A percentile compares a stretch with the other conserved stretches of the same genome.
These are phyloP conservation scores for Cylindroiulus punctatus DNA, from an alignment of 2,888 invertebrate genomes.

Conservation along the genomic window DNA sequence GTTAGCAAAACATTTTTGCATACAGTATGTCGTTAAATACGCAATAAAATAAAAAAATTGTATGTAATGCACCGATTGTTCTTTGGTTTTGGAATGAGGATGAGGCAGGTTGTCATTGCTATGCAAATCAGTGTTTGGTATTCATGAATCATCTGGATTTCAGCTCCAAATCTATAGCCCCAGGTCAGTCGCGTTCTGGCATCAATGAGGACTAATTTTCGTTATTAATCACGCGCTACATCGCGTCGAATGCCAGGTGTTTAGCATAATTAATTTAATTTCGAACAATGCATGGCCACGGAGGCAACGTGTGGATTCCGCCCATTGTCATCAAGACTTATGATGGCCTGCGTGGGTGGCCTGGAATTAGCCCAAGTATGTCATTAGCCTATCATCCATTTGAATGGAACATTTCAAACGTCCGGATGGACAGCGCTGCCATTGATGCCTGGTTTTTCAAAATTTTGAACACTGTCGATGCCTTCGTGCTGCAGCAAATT, in stretches of 20 bases:
- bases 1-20: no score
- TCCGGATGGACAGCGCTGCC: neutral
- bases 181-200: neutral
- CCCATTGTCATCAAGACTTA: neutral
- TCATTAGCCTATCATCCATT: slow-evolving; percentile 12
- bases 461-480: neutral
- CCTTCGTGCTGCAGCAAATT: neutral
- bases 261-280: neutral
- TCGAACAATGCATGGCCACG: neutral
- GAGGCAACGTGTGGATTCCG: slow-evolving; percentile 5
- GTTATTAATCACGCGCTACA: neutral
- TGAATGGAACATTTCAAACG: neutral
- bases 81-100: no score
- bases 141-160: neutral
- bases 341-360: neutral
- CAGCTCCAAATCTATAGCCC: neutral
- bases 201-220: neutral
- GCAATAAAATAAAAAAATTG: no score
- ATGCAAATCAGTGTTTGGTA: neutral
- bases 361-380: neutral
- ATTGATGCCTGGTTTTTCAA: neutral
- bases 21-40: no score
- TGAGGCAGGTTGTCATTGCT: no score
- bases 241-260: slow-evolving; percentile 14
- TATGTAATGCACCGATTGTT: no score